Evolutionary conservation across 2,888 invertebrate genomes (phyloP).

Genomic region (Lysandra bellargus): DNA sequence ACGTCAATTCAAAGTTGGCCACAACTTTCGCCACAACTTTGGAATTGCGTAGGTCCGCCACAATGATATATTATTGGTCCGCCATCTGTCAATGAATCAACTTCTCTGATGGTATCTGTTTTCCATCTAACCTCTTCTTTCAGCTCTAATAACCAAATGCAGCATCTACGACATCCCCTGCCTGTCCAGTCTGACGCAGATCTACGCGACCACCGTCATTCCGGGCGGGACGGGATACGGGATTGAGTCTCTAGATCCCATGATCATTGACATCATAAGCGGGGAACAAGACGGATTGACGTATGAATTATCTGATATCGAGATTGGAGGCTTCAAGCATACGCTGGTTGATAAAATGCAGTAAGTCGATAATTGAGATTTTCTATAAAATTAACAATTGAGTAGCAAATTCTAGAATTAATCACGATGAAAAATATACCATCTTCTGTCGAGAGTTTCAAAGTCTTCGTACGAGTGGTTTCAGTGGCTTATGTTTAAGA

Average conservation of each 20-base stretch:
- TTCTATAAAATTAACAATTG: not conserved
- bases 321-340: not conserved
- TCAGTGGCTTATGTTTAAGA: too few relatives aligned
- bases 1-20: too few relatives aligned
- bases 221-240: constrained; percentile 6
- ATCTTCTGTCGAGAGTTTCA: too few relatives aligned
- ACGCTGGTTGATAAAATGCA: constrained; percentile 13
- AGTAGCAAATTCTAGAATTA: too few relatives aligned
- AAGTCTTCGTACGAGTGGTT: too few relatives aligned
- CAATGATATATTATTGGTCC: too few relatives aligned
- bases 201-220: not conserved
- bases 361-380: not conserved
- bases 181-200: not conserved
- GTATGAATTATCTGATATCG: not conserved
- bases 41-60: too few relatives aligned
- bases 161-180: constrained; percentile 20
- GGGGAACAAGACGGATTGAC: not conserved
- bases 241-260: constrained; percentile 11
- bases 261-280: not conserved
- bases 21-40: too few relatives aligned
- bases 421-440: too few relatives aligned
- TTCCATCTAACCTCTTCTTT: not conserved
- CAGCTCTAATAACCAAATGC: constrained; percentile 13
- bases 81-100: too few relatives aligned
- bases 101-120: not conserved